These are phyloP conservation scores for Osmoderma eremita DNA, from an alignment of 2,888 invertebrate species.

Conservation along the genomic window DNA sequence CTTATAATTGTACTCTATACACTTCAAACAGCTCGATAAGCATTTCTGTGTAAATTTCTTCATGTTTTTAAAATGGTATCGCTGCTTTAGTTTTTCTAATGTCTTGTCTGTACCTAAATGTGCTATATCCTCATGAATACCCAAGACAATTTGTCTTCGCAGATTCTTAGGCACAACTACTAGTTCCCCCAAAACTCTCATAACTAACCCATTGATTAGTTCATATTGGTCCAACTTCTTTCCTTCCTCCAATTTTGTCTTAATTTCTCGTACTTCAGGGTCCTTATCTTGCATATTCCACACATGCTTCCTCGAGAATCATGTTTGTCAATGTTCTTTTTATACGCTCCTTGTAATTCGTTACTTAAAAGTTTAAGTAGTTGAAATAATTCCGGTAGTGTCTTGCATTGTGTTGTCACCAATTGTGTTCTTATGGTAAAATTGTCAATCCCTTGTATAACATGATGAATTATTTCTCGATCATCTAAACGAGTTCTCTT, in stretches of 20 bases:
- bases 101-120: slow-evolving; percentile 56
- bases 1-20: slow-evolving; percentile 48
- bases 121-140: slow-evolving; percentile 52
- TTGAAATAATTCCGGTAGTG: too few species aligned
- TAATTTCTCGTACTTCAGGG: slow-evolving; percentile 10
- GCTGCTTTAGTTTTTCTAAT: slow-evolving; percentile 47
- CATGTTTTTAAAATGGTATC: slow-evolving; percentile 57
- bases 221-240: slow-evolving; percentile 1
- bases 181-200: slow-evolving; percentile 3
- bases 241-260: slow-evolving; percentile 5
- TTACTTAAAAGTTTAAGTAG: too few species aligned
- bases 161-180: slow-evolving; percentile 21
- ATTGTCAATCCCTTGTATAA: too few species aligned
- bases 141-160: slow-evolving; percentile 32
- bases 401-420: too few species aligned
- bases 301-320: too few species aligned
- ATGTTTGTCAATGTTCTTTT: too few species aligned
- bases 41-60: slow-evolving; percentile 49
- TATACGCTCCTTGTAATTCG: too few species aligned
- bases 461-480: too few species aligned
- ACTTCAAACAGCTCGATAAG: slow-evolving; percentile 53
- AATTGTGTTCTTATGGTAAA: too few species aligned
- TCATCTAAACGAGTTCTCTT: too few species aligned
- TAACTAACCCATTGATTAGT: slow-evolving; percentile 23
- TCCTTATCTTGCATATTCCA: neutral